Base-by-base conservation (phyloP, 1,140 invertebrate genomes). In the Probaryconus sp. region DNA sequence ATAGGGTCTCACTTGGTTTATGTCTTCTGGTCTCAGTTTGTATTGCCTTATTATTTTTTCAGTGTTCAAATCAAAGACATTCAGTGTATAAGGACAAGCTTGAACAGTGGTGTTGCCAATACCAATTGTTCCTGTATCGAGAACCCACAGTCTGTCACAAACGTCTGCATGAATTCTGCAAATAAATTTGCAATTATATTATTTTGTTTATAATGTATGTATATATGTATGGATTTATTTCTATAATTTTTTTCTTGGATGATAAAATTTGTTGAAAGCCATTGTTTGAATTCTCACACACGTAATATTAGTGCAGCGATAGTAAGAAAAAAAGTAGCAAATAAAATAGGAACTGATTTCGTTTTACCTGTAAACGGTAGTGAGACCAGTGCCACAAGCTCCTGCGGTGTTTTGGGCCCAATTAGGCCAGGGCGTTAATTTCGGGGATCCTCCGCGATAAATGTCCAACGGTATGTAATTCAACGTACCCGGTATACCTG, bases 121-220 rank as follows among this genome's bases (percentile, higher is more conserved):
- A 63, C 94, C 94, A 76, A 94, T 92, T 11, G 94, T 95, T 51
- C 94, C 94, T 3, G 93, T 93, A 78, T 95, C 94, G 20, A 95
- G 83, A 0, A 94, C 93, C 94, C 94, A 95, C 0, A 95, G 89
- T 56, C 94, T 88, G 56, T 94, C 91, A 79, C 94, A 95, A 56
- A 89, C 86, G 63, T 95, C 94, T 0, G 91, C 93, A 63, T 89
- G 88, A 17, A 91, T 86, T 55, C 91, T 89, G 76, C 20, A 38
- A 37, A 58, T 17, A 48, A 30, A 48, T 53, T 37, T 24, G 4
- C 38, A 40, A 55, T 14, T 26, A 24, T 1, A 43, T 9, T 30
- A 30, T 30, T 30, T 30, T 30, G 21, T 24, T 4, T 21, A 9
- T 40, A 7, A 24, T 24, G 21, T 4, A 24, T 4, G 3, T 24